A percentile compares a stretch with the other conserved stretches of the same genome.
Evolutionary conservation across 2,113 vertebrate genomes (phyloP).

Genomic region (Myrmophylax atrothorax): DNA sequence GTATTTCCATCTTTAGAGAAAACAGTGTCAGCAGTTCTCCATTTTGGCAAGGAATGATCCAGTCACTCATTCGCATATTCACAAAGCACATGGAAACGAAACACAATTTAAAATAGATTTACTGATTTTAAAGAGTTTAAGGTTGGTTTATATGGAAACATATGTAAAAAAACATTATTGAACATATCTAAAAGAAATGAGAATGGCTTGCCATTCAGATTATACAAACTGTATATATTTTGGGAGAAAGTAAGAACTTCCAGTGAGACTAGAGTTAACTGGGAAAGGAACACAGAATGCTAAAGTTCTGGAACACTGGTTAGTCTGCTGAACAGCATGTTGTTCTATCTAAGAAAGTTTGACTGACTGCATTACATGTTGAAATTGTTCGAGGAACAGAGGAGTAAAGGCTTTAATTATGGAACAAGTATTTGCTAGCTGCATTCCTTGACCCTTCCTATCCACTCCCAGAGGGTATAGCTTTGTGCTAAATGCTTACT

Average conservation of each 20-base stretch:
- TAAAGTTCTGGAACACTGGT: background rate
- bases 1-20: background rate
- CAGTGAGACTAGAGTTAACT: background rate
- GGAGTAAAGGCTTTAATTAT: background rate
- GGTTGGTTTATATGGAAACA: background rate
- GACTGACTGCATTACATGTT: background rate
- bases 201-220: background rate
- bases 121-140: background rate
- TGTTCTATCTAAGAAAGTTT: background rate
- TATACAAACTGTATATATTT: background rate
- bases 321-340: background rate
- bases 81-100: background rate
- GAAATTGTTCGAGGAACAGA: background rate
- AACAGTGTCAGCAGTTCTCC: background rate
- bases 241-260: background rate
- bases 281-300: background rate
- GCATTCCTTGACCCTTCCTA: background rate
- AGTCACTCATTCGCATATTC: background rate
- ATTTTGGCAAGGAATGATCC: slow-evolving; percentile 2
- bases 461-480: background rate
- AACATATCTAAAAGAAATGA: background rate
- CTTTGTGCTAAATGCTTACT: background rate
- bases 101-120: background rate
- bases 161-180: background rate
- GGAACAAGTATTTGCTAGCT: background rate